Evolutionary conservation across 2,888 invertebrate genomes (phyloP), one percentile per base, ranked within the genome.

Genomic region (Drosophila formosana): DNA sequence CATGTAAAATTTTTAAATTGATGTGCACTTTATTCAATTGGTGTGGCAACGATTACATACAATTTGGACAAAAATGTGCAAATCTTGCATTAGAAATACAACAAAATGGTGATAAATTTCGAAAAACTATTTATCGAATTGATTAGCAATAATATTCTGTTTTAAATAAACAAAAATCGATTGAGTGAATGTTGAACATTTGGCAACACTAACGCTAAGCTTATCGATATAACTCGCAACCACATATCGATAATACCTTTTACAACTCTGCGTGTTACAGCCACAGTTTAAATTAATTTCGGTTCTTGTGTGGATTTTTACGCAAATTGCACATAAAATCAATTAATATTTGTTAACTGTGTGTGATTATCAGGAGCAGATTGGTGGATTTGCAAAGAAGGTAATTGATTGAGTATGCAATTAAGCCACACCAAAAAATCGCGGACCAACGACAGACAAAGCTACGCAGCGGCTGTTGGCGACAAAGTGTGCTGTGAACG

Each of bases 281-380:
- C 74, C 82, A 70, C 84, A 88, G 88, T 83, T 83, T 80, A 85
- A 83, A 82, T 82, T 87, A 82, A 85, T 82, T 86, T 88, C 61
- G 64, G 37, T 50, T 80, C 70, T 76, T 70, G 66, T 53, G 53
- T 62, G 39, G 28, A 57, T 60, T 81, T 70, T 66, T 26, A 50
- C 41, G 9, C 6, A 32, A 41, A 46, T 47, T 23, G 4, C 9
- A 13, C n/a, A 49, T 13, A 52, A 58, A 63, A 62, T 52, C 23
- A 23, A n/a, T 41, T 11, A 32, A 25, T 61, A 58, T 53, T 43
- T 43, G 6, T 64, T 28, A 64, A 30, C 47, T 23, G 62, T 52
- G 67, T 0, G 32, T 39, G 43, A 63, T 18, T 47, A n/a, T 4
- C 9, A 30, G 11, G 30, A 28, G 23, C n/a, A 6, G 7, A 34